A percentile compares a stretch with the other conserved stretches of the same genome.
Conservation (phyloP, 2,113 vertebrate genomes). For the Nicator chloris region DNA sequence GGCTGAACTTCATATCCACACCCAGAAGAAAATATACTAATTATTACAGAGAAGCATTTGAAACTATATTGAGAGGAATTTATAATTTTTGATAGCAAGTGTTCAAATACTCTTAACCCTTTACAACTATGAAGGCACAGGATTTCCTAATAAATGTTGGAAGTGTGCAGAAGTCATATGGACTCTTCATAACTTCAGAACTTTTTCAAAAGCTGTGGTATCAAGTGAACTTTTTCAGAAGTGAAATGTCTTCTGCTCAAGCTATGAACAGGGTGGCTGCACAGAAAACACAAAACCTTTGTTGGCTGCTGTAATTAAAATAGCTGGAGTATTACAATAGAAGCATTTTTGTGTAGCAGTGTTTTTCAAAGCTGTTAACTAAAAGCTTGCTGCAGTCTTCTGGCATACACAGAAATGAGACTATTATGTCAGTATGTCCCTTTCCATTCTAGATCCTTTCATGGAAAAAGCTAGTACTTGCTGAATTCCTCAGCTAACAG, state of each 20-base stretch:
- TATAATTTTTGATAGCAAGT: neutral
- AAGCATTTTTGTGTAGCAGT: neutral
- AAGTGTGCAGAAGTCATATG: neutral
- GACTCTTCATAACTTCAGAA: neutral
- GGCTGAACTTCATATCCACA: neutral
- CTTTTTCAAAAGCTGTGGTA: neutral
- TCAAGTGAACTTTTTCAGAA: neutral
- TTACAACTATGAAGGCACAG: neutral
- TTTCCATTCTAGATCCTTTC: neutral
- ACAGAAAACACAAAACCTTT: neutral
- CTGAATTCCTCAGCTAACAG: neutral
- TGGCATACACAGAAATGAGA: neutral
- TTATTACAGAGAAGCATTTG: neutral
- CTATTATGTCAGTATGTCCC: neutral
- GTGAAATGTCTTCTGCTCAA: neutral
- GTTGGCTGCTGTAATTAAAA: neutral
- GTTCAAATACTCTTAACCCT: neutral
- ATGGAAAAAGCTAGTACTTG: neutral
- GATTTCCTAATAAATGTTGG: neutral
- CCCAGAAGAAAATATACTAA: neutral
- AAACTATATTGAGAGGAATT: neutral
- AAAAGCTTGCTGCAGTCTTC: neutral
- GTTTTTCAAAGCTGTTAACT: neutral
- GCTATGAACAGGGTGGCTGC: neutral
- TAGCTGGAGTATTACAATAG: constrained; percentile 4